Conservation (phyloP, 2,113 vertebrate genomes). For the Cheirogaleus medius region DNA sequence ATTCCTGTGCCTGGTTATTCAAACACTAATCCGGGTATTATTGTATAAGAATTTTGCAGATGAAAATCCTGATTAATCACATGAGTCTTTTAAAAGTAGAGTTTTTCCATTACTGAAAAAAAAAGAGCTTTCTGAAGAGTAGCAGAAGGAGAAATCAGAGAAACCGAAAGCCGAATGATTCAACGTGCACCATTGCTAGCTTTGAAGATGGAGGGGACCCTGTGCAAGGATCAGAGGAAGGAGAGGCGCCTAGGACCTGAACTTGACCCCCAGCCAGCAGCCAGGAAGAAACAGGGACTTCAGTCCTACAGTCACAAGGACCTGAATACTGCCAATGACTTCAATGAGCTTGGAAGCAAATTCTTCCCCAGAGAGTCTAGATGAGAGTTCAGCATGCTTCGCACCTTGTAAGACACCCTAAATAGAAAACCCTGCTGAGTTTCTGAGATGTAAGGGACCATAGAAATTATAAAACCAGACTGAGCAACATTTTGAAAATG, state of each 20-base stretch:
- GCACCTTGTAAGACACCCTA: background rate
- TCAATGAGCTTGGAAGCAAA: background rate
- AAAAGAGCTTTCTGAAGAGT: constrained; percentile 7
- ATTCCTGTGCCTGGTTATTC: background rate
- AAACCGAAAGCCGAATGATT: background rate
- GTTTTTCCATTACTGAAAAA: background rate
- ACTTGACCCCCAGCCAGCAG: background rate
- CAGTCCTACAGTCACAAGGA: background rate
- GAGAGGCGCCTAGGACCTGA: background rate
- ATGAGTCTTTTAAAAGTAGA: background rate
- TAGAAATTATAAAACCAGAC: background rate
- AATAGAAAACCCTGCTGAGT: background rate
- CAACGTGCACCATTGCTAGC: background rate
- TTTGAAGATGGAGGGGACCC: background rate
- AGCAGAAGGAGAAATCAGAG: background rate
- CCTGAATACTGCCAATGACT: background rate
- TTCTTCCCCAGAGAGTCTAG: background rate
- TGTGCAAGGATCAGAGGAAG: background rate
- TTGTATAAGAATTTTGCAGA: background rate
- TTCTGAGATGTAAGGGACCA: background rate
- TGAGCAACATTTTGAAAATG: background rate
- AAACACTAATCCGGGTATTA: background rate
- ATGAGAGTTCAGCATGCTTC: background rate
- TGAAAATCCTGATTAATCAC: constrained; percentile 38
- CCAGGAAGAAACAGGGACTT: background rate